phyloP scores from a whole-genome alignment of 2,888 invertebrate genomes.

The Hedya salicella region DNA sequence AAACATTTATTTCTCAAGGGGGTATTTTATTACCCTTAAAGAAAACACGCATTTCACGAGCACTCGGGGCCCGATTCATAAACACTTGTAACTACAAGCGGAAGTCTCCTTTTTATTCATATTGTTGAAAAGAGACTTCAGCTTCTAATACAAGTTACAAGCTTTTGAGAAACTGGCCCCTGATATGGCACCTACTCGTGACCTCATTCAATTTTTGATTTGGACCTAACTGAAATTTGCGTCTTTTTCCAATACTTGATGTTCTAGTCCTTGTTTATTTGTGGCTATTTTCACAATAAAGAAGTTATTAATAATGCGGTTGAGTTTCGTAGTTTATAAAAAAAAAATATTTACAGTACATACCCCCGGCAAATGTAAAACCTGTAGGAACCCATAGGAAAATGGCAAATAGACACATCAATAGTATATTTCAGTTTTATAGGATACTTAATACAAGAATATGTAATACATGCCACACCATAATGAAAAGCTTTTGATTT shows the following conservation, averaged over 20 bases:
- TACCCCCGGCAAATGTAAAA: too few relatives aligned
- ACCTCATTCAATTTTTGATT: too few relatives aligned
- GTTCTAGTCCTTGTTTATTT: background rate
- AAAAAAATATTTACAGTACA: too few relatives aligned
- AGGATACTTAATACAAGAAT: background rate
- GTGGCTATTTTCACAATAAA: too few relatives aligned
- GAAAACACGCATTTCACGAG: background rate
- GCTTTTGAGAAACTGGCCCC: too few relatives aligned
- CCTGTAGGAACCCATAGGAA: background rate
- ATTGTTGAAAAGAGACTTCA: too few relatives aligned
- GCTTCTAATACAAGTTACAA: too few relatives aligned
- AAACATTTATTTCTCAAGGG: background rate
- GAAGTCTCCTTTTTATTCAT: too few relatives aligned
- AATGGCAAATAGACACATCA: background rate
- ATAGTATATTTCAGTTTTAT: background rate
- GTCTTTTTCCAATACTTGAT: background rate
- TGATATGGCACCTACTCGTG: too few relatives aligned
- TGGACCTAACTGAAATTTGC: background rate
- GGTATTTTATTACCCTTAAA: background rate
- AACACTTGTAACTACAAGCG: too few relatives aligned
- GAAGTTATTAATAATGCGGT: background rate
- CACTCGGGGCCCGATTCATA: too few relatives aligned
- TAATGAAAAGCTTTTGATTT: slow-evolving; percentile 12
- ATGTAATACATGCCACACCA: background rate
- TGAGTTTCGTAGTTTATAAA: background rate